phyloP scores from a whole-genome alignment of 2,797 vertebrate species.

The Fistularia commersonii region DNA sequence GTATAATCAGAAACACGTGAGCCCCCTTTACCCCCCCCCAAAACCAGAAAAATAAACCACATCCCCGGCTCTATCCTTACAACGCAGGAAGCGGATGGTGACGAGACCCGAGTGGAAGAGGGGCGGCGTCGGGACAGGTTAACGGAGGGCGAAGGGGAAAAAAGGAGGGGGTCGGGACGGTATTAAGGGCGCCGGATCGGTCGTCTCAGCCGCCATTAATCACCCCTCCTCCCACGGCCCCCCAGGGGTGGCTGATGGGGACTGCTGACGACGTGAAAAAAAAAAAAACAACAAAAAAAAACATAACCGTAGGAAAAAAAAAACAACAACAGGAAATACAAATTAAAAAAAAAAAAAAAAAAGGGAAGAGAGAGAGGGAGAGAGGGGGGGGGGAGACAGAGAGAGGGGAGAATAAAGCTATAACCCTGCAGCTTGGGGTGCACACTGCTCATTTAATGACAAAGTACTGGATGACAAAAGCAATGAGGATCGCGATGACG shows the following conservation, averaged over 20 bases:
- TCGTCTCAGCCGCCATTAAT: constrained; percentile 13
- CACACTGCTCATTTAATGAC: constrained; percentile 89
- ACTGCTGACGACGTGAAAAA: constrained; percentile 47
- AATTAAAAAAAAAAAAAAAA: too few species aligned
- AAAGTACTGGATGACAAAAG: constrained; percentile 97
- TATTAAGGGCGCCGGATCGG: constrained; percentile 34
- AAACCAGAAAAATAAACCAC: too few species aligned
- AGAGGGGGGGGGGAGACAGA: constrained; percentile 4
- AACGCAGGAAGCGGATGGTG: constrained; percentile 36
- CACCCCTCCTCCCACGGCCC: constrained; percentile 17
- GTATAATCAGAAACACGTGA: too few species aligned
- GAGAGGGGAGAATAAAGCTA: constrained; percentile 50
- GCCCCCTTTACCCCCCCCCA: too few species aligned
- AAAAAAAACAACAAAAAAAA: too few species aligned
- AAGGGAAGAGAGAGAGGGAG: constrained; percentile 52
- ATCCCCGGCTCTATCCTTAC: too few species aligned
- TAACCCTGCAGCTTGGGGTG: constrained; percentile 67
- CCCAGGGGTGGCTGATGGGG: constrained; percentile 65
- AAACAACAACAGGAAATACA: too few species aligned
- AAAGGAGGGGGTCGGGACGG: too few species aligned
- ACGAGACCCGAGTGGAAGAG: too few species aligned
- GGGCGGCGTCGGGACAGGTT: constrained; percentile 10
- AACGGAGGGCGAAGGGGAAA: too few species aligned
- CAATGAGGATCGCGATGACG: constrained; percentile 93
- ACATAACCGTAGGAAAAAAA: too few species aligned